Evolutionary conservation across 1,140 invertebrate species (phyloP).

Genomic region (Cydia strobilella): DNA sequence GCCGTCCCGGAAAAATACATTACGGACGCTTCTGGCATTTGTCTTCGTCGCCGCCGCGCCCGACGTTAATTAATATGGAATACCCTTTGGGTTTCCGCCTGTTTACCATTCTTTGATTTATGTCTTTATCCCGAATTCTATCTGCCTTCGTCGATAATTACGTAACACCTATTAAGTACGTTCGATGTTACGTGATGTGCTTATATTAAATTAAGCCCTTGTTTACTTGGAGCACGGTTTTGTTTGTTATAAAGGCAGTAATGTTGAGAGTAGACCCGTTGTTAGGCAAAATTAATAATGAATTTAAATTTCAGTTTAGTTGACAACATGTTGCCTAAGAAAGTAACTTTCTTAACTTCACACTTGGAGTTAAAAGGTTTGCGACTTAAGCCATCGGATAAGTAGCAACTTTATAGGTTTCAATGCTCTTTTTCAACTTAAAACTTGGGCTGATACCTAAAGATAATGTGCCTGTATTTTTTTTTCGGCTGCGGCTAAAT

Average conservation of each 20-base stretch:
- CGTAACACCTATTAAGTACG: constrained; percentile 30
- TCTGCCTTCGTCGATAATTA: constrained; percentile 29
- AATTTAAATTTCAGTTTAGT: not conserved
- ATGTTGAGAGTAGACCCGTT: not conserved
- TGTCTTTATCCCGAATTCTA: constrained; percentile 59
- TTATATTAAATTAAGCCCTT: constrained; percentile 19
- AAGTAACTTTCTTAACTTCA: no score
- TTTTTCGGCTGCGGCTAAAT: no score
- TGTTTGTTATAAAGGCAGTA: constrained; percentile 6
- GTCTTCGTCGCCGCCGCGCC: constrained; percentile 72
- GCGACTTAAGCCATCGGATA: no score
- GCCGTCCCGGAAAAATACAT: constrained; percentile 76
- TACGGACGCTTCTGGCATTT: constrained; percentile 69
- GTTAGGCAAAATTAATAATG: not conserved
- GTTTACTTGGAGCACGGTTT: not conserved
- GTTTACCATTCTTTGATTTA: constrained; percentile 72
- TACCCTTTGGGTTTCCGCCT: constrained; percentile 71
- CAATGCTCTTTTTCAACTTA: no score
- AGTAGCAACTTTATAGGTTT: no score
- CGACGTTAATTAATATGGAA: constrained; percentile 79
- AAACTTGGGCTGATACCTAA: no score
- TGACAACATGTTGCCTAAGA: not conserved
- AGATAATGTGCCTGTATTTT: no score
- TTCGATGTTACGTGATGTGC: constrained; percentile 15
- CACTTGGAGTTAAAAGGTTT: no score